These are phyloP conservation scores for Rhizomys pruinosus DNA, from an alignment of 2,113 vertebrate species.

Conservation along the genomic window DNA sequence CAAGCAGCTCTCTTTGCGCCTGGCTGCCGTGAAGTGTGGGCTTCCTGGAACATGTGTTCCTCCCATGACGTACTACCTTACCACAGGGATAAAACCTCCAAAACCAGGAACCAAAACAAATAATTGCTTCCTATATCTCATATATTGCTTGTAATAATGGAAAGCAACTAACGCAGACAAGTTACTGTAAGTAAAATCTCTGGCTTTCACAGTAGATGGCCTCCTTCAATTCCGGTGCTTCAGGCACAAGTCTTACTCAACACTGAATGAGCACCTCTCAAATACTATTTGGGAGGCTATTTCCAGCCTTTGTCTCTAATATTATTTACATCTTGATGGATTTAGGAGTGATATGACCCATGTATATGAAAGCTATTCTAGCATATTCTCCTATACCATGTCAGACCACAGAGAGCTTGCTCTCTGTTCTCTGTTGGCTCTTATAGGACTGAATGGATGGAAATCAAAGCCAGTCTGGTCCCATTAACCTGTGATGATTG, in stretches of 20 bases:
- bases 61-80: not conserved
- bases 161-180: not conserved
- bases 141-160: not conserved
- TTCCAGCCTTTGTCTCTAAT: not conserved
- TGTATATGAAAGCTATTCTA: not conserved
- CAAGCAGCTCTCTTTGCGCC: not conserved
- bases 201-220: not conserved
- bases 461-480: not conserved
- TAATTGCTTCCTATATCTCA: not conserved
- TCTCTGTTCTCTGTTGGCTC: not conserved
- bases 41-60: not conserved
- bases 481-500: not conserved
- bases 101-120: not conserved
- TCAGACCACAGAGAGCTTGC: not conserved
- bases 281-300: not conserved
- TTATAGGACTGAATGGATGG: not conserved
- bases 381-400: not conserved
- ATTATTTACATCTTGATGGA: not conserved
- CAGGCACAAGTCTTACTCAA: not conserved
- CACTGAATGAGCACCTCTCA: not conserved
- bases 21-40: not conserved
- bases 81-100: not conserved
- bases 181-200: not conserved
- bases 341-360: not conserved
- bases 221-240: not conserved